Conservation (phyloP, 2,888 invertebrate genomes). For the Eristalis pertinax region DNA sequence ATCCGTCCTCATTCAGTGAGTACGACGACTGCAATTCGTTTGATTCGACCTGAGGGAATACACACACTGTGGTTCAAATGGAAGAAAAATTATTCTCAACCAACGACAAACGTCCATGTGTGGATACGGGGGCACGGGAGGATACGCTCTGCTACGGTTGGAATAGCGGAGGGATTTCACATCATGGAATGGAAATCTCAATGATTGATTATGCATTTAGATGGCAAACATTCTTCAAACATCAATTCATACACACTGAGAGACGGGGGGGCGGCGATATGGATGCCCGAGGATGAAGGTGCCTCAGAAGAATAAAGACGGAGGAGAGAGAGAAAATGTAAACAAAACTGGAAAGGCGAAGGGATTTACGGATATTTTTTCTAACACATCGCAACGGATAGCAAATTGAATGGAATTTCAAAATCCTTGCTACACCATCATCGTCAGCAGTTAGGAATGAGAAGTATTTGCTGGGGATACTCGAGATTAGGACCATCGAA, state of each 20-base stretch:
- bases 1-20: constrained; percentile 32
- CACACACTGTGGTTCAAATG: not conserved
- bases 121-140: not conserved
- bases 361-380: constrained; percentile 32
- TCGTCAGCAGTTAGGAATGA: not conserved
- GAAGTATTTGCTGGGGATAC: not conserved
- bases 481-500: not conserved
- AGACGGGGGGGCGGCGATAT: not conserved
- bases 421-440: constrained; percentile 4
- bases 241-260: not conserved
- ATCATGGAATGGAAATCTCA: constrained; percentile 75
- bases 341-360: constrained; percentile 22
- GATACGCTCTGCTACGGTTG: constrained; percentile 20
- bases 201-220: constrained; percentile 79
- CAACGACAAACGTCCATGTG: no score
- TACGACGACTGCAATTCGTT: constrained; percentile 52
- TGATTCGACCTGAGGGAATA: constrained; percentile 3
- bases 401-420: constrained; percentile 31
- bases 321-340: not conserved
- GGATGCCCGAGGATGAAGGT: not conserved
- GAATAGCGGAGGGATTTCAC: constrained; percentile 43
- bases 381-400: constrained; percentile 6
- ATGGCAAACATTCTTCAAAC: constrained; percentile 53
- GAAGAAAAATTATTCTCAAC: not conserved
- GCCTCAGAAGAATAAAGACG: not conserved